Evolutionary conservation across 2,113 vertebrate species (phyloP), one percentile per base, ranked within the genome.

Genomic region (Myotis davidii): DNA sequence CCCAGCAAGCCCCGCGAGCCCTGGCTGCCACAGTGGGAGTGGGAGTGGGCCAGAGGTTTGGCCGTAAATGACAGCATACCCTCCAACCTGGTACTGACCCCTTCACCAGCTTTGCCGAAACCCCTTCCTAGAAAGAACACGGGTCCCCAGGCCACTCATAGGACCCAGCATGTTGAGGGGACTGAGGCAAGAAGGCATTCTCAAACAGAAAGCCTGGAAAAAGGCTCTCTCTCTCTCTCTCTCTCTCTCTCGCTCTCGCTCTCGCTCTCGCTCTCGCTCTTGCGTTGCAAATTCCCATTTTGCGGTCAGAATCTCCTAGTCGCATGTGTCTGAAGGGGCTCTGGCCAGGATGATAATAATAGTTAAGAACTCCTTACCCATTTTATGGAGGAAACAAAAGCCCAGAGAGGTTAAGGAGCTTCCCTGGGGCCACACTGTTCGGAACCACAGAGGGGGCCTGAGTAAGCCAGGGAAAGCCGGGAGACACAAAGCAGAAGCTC

Each of bases 1-100:
- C 42, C 64, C 18, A 6, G 5, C 52, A 0, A 23, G 45, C 17
- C 14, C 0, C 0, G 0, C 0, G 23, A 72, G 74, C 70, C 52
- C 82, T 27, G 37, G 34, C 34, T 13, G 37, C 74, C 2, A 54
- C 11, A 5, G 48, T 39, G 65, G 34, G 13, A 48, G 39, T 17
- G 8, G 1, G 7, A 8, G 56, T 11, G n/a, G 10, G 52, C 56
- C 64, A 0, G 21, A 18, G 83, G 16, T 32, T 39, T 25, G 10
- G 72, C 25, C 1, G 2, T 8, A 29, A 91, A 34, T 37, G 54
- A 27, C 9, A 59, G 32, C 64, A 18, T 17, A 78, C 29, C 52
- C 50, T 59, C 86, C 54, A 8, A 13, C 48, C 14, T 12, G 48
- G 42, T 34, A 9, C 1, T 6, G 23, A 37, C 34, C 3, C 11